Conservation (phyloP, 2,797 vertebrate genomes). For the Cottoperca gobio region DNA sequence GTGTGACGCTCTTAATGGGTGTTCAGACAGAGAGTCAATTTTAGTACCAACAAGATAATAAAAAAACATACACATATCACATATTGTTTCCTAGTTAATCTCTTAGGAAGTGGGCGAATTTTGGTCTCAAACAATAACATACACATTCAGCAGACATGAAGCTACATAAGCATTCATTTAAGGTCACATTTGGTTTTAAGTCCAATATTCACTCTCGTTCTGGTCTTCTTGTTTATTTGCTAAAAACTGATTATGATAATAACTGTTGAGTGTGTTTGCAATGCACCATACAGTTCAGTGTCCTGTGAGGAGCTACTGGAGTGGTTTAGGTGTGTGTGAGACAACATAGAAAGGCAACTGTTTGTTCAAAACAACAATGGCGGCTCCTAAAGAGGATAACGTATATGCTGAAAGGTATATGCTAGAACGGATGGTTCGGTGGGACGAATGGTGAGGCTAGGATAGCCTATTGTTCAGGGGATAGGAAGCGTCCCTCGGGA, state of each 20-base stretch:
- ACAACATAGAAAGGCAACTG: too few relatives aligned
- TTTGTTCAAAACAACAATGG: too few relatives aligned
- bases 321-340: too few relatives aligned
- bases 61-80: background rate
- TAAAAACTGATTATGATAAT: too few relatives aligned
- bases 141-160: background rate
- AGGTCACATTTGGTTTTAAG: background rate
- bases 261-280: too few relatives aligned
- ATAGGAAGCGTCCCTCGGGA: too few relatives aligned
- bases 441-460: background rate
- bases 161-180: background rate
- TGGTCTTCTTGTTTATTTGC: too few relatives aligned
- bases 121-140: background rate
- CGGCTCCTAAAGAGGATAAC: too few relatives aligned
- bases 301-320: too few relatives aligned
- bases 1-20: background rate
- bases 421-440: background rate
- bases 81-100: background rate
- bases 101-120: too few relatives aligned
- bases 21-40: background rate
- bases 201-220: background rate
- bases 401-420: background rate
- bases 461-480: background rate
- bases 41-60: background rate
- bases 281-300: too few relatives aligned